Evolutionary conservation across 1,140 invertebrate species (phyloP).

Genomic region (Ylistrum balloti): DNA sequence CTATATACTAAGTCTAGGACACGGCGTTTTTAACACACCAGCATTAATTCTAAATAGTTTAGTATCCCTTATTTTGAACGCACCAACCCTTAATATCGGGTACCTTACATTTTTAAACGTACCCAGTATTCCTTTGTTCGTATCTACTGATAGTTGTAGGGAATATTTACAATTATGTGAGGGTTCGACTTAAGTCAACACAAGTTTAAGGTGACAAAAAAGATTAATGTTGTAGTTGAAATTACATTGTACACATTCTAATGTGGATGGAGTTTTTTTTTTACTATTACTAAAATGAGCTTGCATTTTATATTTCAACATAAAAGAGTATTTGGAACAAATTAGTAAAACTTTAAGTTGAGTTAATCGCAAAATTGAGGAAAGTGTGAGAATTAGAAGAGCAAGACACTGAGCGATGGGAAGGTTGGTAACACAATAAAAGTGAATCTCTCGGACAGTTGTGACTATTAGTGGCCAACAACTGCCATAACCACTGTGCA

Average conservation of each 20-base stretch:
- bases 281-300: neutral
- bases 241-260: neutral
- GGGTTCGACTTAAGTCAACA: neutral
- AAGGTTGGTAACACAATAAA: constrained; percentile 11
- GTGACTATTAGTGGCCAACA: neutral
- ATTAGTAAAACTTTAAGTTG: constrained; percentile 4
- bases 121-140: no score
- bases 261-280: neutral
- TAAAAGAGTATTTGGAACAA: neutral
- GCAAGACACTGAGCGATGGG: neutral
- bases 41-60: no score
- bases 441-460: neutral
- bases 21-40: no score
- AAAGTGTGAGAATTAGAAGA: neutral
- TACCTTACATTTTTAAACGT: no score
- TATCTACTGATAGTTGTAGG: no score
- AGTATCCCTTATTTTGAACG: no score
- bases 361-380: constrained; percentile 18
- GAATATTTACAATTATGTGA: no score
- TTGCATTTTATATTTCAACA: neutral
- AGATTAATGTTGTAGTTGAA: neutral
- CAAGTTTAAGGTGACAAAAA: neutral
- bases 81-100: no score
- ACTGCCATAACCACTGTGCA: neutral
- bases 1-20: no score